Base-by-base conservation (phyloP, 1,140 invertebrate genomes). In the Sitodiplosis mosellana region DNA sequence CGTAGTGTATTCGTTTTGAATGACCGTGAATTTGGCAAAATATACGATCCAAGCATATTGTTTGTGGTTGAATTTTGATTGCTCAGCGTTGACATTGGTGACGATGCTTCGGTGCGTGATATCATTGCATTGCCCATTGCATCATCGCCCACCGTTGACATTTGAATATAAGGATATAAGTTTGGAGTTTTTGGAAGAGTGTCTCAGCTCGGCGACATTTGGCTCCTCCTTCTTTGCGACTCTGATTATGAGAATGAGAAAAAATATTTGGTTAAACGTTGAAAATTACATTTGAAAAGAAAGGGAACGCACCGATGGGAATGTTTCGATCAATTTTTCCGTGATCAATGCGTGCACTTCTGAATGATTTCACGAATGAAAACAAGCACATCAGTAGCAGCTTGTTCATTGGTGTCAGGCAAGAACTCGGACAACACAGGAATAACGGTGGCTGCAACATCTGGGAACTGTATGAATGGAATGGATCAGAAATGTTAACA, bases 281-380 rank as follows among this genome's bases (percentile, higher is more conserved):
- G n/a, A n/a, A n/a, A n/a, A n/a, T n/a, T 27, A 17, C 37, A 21
- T 8, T 48, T 33, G 20, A n/a, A 27, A 33, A 20, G 43, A 12
- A 17, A 14, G 38, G 17, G 81, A 86, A 46, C 80, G 77, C 56
- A 97, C 91, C 50, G 80, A 74, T 19, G 80, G 73, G 59, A 94
- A 88, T 14, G 78, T 71, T 57, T 90, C 87, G 38, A 91, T 65
- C 1, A 93, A 65, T 67, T 77, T 79, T 71, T 85, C 78, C 51
- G 94, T 78, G 48, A 95, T 87, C 0, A 85, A 69, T 14, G 77
- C 71, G 52, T 85, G 71, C 3, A 94, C 60, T 87, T 80, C 56
- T 96, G 87, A 57, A 98, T 83, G 7, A 91, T 92, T 68, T 96
- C 91, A 38, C 94, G 71, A 21, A 98, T 78, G 70, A 97, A 97